These are phyloP conservation scores for Micronycteris hirsuta DNA, from an alignment of 2,113 vertebrate genomes.

Conservation along the genomic window DNA sequence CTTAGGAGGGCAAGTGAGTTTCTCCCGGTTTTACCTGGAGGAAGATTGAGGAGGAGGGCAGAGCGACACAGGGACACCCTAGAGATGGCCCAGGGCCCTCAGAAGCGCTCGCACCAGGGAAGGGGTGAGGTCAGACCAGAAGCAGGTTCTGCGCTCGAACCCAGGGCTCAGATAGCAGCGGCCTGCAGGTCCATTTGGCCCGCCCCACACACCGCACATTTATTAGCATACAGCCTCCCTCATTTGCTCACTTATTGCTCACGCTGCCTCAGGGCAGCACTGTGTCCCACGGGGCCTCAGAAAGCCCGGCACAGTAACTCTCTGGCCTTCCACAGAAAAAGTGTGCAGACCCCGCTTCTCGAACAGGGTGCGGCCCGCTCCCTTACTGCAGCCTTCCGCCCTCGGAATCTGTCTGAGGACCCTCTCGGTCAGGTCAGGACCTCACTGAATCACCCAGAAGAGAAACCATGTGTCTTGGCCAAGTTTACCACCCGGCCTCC, in stretches of 20 bases:
- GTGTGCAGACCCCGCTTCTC: not conserved
- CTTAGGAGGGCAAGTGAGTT: not conserved
- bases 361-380: not conserved
- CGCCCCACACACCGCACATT: not conserved
- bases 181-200: not conserved
- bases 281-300: not conserved
- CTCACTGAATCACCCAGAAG: not conserved
- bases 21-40: not conserved
- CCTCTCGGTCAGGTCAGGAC: not conserved
- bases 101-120: fast-evolving
- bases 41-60: not conserved
- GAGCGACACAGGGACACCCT: not conserved
- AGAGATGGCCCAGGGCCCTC: not conserved
- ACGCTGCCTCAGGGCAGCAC: not conserved
- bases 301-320: not conserved
- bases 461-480: not conserved
- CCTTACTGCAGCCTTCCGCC: not conserved
- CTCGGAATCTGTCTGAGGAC: not conserved
- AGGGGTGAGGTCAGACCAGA: not conserved
- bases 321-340: not conserved
- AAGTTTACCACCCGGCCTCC: not conserved
- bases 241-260: not conserved
- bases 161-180: not conserved
- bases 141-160: fast-evolving
- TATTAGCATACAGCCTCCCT: not conserved